These are phyloP conservation scores for Megalops cyprinoides DNA, from an alignment of 2,797 vertebrate species.

Conservation along the genomic window DNA sequence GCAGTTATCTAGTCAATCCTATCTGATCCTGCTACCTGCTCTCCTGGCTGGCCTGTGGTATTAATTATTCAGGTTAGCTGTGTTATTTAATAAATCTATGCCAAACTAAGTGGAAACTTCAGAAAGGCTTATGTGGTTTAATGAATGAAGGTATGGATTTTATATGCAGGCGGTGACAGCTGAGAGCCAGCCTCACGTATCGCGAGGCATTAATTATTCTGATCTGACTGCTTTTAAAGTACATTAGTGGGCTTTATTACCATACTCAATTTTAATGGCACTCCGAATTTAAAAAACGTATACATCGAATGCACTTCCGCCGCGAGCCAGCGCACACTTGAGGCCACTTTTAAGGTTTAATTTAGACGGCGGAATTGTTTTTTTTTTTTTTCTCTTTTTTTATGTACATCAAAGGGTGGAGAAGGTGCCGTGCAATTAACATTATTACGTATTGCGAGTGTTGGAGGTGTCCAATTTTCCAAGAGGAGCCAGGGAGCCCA, in stretches of 20 bases:
- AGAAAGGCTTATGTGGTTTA: conserved; percentile 47
- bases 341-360: background rate
- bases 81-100: conserved; percentile 45
- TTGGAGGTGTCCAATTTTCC: background rate
- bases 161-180: background rate
- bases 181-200: conserved; percentile 27
- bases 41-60: conserved; percentile 42
- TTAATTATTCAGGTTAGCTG: conserved; percentile 58
- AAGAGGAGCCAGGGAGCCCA: background rate
- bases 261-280: background rate
- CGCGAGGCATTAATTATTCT: conserved; percentile 38
- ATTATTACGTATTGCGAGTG: background rate
- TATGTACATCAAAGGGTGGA: too few relatives aligned
- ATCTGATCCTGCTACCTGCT: background rate
- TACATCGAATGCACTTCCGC: background rate
- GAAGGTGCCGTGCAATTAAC: background rate
- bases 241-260: background rate
- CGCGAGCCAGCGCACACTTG: background rate
- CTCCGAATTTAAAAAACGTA: background rate
- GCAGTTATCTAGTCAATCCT: background rate
- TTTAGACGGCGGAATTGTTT: too few relatives aligned
- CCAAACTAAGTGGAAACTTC: conserved; percentile 39
- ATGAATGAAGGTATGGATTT: conserved; percentile 38
- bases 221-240: conserved; percentile 17
- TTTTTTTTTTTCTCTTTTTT: too few relatives aligned